A percentile compares a stretch with the other conserved stretches of the same genome.
Evolutionary conservation across 2,888 invertebrate genomes (phyloP).

Genomic region (Mactromeris polynyma): DNA sequence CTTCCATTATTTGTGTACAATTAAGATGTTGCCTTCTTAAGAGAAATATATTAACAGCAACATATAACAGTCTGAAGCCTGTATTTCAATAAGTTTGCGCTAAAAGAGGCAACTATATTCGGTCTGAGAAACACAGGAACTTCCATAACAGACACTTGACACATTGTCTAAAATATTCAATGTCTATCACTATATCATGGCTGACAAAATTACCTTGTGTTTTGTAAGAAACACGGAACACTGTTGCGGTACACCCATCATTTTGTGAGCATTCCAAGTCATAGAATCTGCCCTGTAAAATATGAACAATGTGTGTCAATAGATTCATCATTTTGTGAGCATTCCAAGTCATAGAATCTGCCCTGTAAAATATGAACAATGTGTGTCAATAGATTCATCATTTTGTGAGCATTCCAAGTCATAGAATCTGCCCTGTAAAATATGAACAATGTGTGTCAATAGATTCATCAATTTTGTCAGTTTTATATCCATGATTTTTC

Average conservation of each 20-base stretch:
- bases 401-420: conserved; percentile 98
- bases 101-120: too few relatives aligned
- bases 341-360: conserved; percentile 97
- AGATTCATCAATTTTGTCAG: too few relatives aligned
- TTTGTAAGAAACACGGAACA: conserved; percentile 89
- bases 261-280: conserved; percentile 97
- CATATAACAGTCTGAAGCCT: too few relatives aligned
- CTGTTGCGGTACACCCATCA: conserved; percentile 95
- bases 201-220: conserved; percentile 70
- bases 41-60: too few relatives aligned
- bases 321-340: conserved; percentile 93
- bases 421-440: conserved; percentile 93
- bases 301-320: background rate
- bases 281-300: conserved; percentile 93
- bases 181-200: background rate
- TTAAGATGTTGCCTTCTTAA: too few relatives aligned
- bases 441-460: background rate
- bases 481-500: too few relatives aligned
- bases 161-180: too few relatives aligned
- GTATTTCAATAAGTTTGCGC: too few relatives aligned
- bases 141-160: too few relatives aligned
- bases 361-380: conserved; percentile 87
- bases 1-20: too few relatives aligned
- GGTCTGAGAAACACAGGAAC: too few relatives aligned
- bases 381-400: conserved; percentile 88